Conservation (phyloP, 1,140 invertebrate species). For the Meloidogyne chitwoodi region DNA sequence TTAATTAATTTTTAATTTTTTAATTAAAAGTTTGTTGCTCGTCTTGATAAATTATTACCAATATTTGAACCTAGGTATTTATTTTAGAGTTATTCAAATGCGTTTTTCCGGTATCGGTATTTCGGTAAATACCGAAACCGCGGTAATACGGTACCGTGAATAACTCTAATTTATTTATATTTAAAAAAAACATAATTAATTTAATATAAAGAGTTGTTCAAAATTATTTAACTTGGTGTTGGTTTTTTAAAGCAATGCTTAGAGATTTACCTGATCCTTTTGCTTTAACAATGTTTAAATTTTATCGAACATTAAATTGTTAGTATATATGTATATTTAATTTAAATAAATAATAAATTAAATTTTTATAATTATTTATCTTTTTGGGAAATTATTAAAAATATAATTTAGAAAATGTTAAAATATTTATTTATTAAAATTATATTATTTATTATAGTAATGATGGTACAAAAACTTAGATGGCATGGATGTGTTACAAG, state of each 20-base stretch:
- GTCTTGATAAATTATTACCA: constrained; percentile 53
- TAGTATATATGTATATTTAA: too few relatives aligned
- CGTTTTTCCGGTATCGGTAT: too few relatives aligned
- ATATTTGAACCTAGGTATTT: constrained; percentile 45
- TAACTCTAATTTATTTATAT: too few relatives aligned
- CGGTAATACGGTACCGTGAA: too few relatives aligned
- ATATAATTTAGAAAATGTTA: background rate
- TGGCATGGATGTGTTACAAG: constrained; percentile 59
- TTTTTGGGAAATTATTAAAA: too few relatives aligned
- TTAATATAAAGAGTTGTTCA: constrained; percentile 45
- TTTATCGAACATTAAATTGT: constrained; percentile 57
- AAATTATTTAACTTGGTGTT: constrained; percentile 58
- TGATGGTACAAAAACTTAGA: constrained; percentile 58
- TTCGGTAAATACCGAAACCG: too few relatives aligned
- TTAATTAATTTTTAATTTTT: background rate
- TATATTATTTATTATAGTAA: constrained; percentile 40
- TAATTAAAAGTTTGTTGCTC: constrained; percentile 43
- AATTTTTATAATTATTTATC: too few relatives aligned
- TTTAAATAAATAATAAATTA: too few relatives aligned
- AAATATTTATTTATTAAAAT: background rate
- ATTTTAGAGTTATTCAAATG: too few relatives aligned
- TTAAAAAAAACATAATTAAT: background rate
- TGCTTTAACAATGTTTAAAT: constrained; percentile 59
- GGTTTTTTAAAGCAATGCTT: constrained; percentile 57
- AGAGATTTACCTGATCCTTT: constrained; percentile 57